A percentile compares a stretch with the other conserved stretches of the same genome.
Evolutionary conservation across 2,888 invertebrate genomes (phyloP).

Genomic region (Ypsolopha scabrella): DNA sequence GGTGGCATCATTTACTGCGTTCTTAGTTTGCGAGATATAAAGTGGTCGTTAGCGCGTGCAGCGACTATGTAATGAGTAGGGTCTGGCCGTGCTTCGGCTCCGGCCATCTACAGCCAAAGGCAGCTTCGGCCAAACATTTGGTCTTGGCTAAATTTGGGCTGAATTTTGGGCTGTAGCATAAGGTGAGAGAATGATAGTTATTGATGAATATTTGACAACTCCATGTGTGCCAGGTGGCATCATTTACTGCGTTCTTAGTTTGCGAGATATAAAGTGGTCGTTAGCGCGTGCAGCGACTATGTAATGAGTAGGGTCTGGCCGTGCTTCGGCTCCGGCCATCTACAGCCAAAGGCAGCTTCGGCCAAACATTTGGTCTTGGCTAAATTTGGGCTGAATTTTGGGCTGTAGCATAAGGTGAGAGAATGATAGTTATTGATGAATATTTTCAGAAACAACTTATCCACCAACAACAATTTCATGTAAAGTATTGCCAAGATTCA

Average conservation of each 20-base stretch:
- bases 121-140: too few relatives aligned
- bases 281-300: slow-evolving; percentile 11
- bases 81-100: slow-evolving; percentile 1
- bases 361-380: too few relatives aligned
- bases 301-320: slow-evolving; percentile 10
- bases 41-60: slow-evolving; percentile 12
- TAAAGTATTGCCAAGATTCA: too few relatives aligned
- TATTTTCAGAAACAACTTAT: too few relatives aligned
- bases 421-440: too few relatives aligned
- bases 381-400: too few relatives aligned
- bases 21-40: slow-evolving; percentile 9
- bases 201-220: not conserved
- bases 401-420: too few relatives aligned
- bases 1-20: slow-evolving; percentile 12
- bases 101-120: not conserved
- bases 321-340: not conserved
- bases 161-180: too few relatives aligned
- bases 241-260: slow-evolving; percentile 10
- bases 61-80: slow-evolving; percentile 11
- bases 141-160: too few relatives aligned
- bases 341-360: too few relatives aligned
- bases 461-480: too few relatives aligned
- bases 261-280: slow-evolving; percentile 10
- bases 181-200: too few relatives aligned
- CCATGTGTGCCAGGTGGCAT: slow-evolving; percentile 8